A percentile compares a stretch with the other conserved stretches of the same genome.
Conservation (phyloP, 2,888 invertebrate genomes). For the Drosophila atripex region DNA sequence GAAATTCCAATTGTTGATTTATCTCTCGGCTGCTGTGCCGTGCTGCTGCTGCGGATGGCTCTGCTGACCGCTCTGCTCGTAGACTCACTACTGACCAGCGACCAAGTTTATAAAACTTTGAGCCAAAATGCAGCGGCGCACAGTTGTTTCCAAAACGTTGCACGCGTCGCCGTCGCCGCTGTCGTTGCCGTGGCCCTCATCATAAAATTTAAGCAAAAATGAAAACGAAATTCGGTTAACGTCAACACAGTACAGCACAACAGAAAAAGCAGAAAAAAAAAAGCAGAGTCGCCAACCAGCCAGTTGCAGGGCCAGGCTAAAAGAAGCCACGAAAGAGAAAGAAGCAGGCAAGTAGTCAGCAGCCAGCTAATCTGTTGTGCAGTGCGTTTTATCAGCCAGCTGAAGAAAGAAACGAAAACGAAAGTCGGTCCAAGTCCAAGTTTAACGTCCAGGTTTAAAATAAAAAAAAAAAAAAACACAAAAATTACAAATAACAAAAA, state of each 20-base stretch:
- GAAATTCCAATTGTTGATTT: conserved; percentile 70
- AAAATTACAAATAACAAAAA: conserved; percentile 2
- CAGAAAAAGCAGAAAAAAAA: conserved; percentile 33
- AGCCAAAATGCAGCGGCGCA: conserved; percentile 76
- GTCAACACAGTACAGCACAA: conserved; percentile 23
- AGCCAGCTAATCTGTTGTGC: conserved; percentile 56
- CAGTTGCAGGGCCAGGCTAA: conserved; percentile 74
- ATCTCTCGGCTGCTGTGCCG: conserved; percentile 58
- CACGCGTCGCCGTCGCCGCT: conserved; percentile 67
- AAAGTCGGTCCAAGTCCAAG: conserved; percentile 58
- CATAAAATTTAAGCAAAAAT: conserved; percentile 39
- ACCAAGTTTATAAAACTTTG: conserved; percentile 80
- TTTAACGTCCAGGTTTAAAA: conserved; percentile 9
- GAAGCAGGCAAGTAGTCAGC: conserved; percentile 24
- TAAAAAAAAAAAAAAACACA: conserved; percentile 9
- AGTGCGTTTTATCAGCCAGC: conserved; percentile 71
- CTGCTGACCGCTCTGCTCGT: conserved; percentile 21
- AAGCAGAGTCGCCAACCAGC: conserved; percentile 24
- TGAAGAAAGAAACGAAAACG: conserved; percentile 74
- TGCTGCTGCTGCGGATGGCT: conserved; percentile 12
- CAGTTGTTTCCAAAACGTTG: conserved; percentile 76
- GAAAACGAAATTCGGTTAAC: conserved; percentile 59
- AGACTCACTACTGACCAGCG: conserved; percentile 52
- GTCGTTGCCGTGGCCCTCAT: conserved; percentile 40
- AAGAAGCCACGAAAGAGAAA: conserved; percentile 12